phyloP scores from a whole-genome alignment of 2,888 invertebrate genomes.

The Netelia fuscicornis region DNA sequence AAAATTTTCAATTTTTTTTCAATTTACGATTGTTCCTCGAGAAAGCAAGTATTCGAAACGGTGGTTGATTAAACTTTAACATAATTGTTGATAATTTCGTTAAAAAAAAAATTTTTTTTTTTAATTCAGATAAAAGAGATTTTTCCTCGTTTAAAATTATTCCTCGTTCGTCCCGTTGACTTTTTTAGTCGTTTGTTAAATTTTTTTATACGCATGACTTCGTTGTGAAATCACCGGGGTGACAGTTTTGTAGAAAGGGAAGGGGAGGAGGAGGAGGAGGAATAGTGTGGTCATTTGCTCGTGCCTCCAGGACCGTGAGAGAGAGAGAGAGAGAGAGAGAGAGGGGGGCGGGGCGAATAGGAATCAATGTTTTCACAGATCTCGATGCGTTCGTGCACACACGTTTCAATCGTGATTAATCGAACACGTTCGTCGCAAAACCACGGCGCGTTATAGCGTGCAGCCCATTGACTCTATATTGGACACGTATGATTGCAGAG shows the following conservation, averaged over 20 bases:
- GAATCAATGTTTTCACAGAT: conserved; percentile 37
- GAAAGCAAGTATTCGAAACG: no score
- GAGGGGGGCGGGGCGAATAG: background rate
- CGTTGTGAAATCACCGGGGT: background rate
- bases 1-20: no score
- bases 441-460: conserved; percentile 24
- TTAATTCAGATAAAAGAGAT: background rate
- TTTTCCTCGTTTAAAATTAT: background rate
- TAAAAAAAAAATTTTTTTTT: background rate
- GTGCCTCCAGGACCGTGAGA: background rate
- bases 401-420: conserved; percentile 51
- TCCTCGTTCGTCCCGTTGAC: conserved; percentile 18
- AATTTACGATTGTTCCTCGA: no score
- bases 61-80: no score
- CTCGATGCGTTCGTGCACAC: conserved; percentile 4
- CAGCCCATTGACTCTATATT: background rate
- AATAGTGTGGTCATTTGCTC: conserved; percentile 14
- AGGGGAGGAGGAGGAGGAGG: no score
- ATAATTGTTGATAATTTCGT: background rate
- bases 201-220: conserved; percentile 9
- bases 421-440: conserved; percentile 43
- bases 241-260: background rate
- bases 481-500: background rate
- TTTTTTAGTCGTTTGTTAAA: conserved; percentile 19
- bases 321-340: background rate